A percentile compares a stretch with the other conserved stretches of the same genome.
Conservation (phyloP, 2,113 vertebrate species). For the Pogonocichla stellata region DNA sequence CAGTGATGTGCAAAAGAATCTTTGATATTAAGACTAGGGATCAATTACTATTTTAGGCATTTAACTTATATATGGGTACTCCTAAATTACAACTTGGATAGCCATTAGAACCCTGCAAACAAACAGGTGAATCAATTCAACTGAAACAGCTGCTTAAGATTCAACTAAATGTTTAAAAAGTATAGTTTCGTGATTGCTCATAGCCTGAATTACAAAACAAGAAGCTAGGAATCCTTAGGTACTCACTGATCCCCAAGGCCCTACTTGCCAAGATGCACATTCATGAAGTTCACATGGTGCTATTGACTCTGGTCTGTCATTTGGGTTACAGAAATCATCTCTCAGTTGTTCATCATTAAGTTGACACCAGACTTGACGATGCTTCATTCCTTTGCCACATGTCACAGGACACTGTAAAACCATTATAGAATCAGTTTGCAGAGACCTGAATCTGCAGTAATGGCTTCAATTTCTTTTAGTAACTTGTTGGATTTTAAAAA, state of each 20-base stretch:
- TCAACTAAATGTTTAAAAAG: background rate
- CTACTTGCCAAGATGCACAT: constrained; percentile 91
- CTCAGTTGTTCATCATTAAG: constrained; percentile 79
- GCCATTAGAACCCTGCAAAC: background rate
- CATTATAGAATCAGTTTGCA: background rate
- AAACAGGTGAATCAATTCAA: background rate
- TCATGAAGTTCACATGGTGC: constrained; percentile 80
- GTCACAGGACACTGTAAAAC: constrained; percentile 85
- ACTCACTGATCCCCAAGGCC: constrained; percentile 93
- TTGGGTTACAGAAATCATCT: constrained; percentile 83
- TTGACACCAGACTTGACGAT: constrained; percentile 86
- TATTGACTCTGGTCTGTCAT: constrained; percentile 78
- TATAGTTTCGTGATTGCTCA: background rate
- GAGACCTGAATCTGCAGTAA: background rate
- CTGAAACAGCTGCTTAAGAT: background rate
- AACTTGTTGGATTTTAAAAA: background rate
- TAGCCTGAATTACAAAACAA: background rate
- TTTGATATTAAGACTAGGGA: background rate
- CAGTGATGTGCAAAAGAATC: background rate
- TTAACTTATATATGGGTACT: background rate
- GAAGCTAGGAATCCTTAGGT: background rate
- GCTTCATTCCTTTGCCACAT: constrained; percentile 88
- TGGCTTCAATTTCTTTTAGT: background rate
- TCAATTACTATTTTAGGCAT: background rate
- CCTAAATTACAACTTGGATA: background rate